Evolutionary conservation across 1,140 invertebrate species (phyloP).

Genomic region (Saccostrea glomerata): DNA sequence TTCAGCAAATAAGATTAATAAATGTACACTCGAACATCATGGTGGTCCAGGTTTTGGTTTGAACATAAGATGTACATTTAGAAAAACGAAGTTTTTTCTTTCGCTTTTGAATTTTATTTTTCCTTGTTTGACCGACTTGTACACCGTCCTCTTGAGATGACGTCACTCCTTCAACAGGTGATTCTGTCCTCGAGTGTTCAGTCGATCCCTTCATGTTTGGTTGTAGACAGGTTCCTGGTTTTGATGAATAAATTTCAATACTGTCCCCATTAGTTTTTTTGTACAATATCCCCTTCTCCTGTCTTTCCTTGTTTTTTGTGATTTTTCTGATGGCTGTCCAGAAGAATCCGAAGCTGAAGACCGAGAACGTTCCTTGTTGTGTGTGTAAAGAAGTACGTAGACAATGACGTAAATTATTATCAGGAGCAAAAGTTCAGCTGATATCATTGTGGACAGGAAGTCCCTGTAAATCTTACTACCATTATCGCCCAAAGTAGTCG

Average conservation of each 20-base stretch:
- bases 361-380: background rate
- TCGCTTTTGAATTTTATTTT: background rate
- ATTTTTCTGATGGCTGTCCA: background rate
- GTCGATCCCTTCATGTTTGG: background rate
- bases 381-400: background rate
- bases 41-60: conserved; percentile 4
- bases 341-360: background rate
- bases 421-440: background rate
- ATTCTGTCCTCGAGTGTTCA: background rate
- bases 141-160: background rate
- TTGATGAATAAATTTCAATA: background rate
- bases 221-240: background rate
- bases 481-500: background rate
- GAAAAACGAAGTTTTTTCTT: conserved; percentile 25
- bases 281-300: too few species aligned
- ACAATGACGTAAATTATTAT: background rate
- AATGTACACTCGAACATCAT: conserved; percentile 8
- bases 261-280: background rate
- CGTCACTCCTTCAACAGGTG: background rate
- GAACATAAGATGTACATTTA: background rate
- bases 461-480: background rate
- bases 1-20: background rate
- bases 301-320: background rate
- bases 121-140: background rate
- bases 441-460: background rate